phyloP scores from a whole-genome alignment of 2,113 vertebrate species.

The Grantiella picta region DNA sequence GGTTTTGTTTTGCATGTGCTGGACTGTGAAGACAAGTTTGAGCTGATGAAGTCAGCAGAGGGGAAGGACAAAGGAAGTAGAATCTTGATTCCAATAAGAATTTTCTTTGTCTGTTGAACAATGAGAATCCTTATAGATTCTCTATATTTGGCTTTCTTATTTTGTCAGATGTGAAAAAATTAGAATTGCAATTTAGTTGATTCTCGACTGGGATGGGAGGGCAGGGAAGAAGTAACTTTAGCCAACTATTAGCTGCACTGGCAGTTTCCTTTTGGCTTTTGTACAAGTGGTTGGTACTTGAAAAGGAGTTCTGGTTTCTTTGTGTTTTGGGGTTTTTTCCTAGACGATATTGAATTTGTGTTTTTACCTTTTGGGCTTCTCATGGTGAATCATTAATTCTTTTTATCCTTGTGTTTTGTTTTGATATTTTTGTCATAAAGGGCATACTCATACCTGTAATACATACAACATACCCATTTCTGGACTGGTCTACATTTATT shows the following conservation, averaged over 20 bases:
- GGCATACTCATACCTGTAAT: too few relatives aligned
- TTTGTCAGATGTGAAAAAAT: background rate
- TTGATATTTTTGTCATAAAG: background rate
- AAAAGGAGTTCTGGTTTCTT: background rate
- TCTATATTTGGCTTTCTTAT: slow-evolving; percentile 3
- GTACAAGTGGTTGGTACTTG: background rate
- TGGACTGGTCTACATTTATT: background rate
- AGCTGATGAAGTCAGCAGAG: slow-evolving; percentile 44
- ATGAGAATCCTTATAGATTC: slow-evolving; percentile 22
- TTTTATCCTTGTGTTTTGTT: background rate
- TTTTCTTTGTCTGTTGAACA: slow-evolving; percentile 39
- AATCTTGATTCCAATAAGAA: slow-evolving; percentile 48
- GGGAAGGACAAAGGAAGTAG: slow-evolving; percentile 56
- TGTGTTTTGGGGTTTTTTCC: fast-evolving
- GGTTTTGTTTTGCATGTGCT: background rate
- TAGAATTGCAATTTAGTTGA: background rate
- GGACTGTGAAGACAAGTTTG: background rate
- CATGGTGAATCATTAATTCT: background rate
- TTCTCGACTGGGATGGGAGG: background rate
- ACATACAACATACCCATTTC: background rate
- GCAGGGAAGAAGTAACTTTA: background rate
- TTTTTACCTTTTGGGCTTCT: background rate
- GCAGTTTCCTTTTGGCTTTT: background rate
- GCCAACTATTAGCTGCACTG: background rate
- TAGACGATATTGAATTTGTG: background rate